phyloP scores from a whole-genome alignment of 2,113 vertebrate genomes.

The Macaca fascicularis region T2T-MFA8v1.1 NC_088395.1:83871501-83872000 shows the following conservation, averaged over 20 bases:
- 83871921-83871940: neutral
- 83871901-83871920: neutral
- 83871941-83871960: neutral
- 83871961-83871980: neutral
- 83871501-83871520: no score
- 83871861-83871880: neutral
- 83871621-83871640: no score
- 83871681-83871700: neutral
- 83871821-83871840: neutral
- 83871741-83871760: neutral
- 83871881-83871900: neutral
- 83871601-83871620: no score
- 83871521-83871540: no score
- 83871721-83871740: conserved; percentile 2
- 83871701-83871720: neutral
- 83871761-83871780: neutral
- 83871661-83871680: neutral
- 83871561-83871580: no score
- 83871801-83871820: neutral
- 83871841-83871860: neutral
- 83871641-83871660: no score
- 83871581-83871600: no score
- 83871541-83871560: no score
- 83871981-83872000: neutral
- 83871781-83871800: conserved; percentile 15